A percentile compares a stretch with the other conserved stretches of the same genome.
phyloP scores from a whole-genome alignment of 2,113 vertebrate genomes.

The Petrocephalus zakoni region DNA sequence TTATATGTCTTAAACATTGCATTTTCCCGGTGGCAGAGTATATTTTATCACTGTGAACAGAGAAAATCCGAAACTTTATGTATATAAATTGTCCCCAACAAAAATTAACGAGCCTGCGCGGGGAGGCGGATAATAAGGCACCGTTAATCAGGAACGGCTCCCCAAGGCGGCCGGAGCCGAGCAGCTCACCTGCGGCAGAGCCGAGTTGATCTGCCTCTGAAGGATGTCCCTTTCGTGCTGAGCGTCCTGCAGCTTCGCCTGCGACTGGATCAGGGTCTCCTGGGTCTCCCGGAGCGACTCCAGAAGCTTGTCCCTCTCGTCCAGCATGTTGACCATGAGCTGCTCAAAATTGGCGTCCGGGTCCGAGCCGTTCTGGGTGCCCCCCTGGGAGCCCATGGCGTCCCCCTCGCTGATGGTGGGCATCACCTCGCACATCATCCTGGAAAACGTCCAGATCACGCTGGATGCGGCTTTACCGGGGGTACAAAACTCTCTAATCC shows the following conservation, averaged over 20 bases:
- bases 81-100: background rate
- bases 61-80: background rate
- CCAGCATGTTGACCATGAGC: conserved; percentile 98
- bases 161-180: background rate
- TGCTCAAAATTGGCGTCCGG: conserved; percentile 93
- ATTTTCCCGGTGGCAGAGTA: background rate
- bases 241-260: conserved; percentile 85
- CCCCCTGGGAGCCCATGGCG: conserved; percentile 72
- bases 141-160: background rate
- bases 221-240: conserved; percentile 90
- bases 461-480: background rate
- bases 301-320: conserved; percentile 92
- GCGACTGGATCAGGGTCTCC: conserved; percentile 79
- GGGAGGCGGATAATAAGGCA: background rate
- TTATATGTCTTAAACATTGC: background rate
- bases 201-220: conserved; percentile 88
- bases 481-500: conserved; percentile 1
- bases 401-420: conserved; percentile 95
- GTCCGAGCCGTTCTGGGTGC: conserved; percentile 71
- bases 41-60: background rate
- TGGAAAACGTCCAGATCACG: background rate
- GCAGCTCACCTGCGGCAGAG: conserved; percentile 84
- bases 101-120: background rate
- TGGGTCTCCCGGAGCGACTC: conserved; percentile 91
- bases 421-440: conserved; percentile 98